These are phyloP conservation scores for Morone chrysops DNA, from an alignment of 2,113 vertebrate species.

Conservation along the genomic window DNA sequence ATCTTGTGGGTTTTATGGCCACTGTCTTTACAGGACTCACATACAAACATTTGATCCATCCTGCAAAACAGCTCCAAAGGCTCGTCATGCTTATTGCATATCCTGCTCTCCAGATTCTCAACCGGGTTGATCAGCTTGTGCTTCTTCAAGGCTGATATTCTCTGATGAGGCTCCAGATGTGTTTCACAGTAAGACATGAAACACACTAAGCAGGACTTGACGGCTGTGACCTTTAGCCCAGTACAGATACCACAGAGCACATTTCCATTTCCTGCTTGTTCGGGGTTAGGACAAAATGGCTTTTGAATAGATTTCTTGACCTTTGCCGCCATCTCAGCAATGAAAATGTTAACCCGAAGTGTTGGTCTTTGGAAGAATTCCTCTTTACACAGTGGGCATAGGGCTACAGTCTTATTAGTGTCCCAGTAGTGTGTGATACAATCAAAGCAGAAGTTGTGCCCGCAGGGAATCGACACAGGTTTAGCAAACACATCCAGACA, in stretches of 20 bases:
- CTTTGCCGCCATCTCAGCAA: conserved; percentile 35
- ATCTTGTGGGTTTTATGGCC: conserved; percentile 45
- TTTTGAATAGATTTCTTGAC: not conserved
- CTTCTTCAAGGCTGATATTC: conserved; percentile 35
- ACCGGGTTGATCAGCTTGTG: conserved; percentile 68
- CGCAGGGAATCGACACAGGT: conserved; percentile 61
- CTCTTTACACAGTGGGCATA: conserved; percentile 64
- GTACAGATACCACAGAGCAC: conserved; percentile 63
- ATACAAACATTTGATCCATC: conserved; percentile 47
- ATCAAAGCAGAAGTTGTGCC: conserved; percentile 66
- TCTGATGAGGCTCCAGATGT: conserved; percentile 68
- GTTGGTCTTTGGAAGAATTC: conserved; percentile 7
- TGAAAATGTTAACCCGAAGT: conserved; percentile 55
- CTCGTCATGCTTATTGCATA: conserved; percentile 50
- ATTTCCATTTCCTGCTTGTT: conserved; percentile 26
- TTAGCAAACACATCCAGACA: conserved; percentile 63
- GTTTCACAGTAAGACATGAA: conserved; percentile 59
- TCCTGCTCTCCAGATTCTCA: conserved; percentile 56
- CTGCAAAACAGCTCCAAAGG: conserved; percentile 59
- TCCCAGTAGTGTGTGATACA: conserved; percentile 59
- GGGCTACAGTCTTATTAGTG: fast-evolving
- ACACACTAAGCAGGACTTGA: conserved; percentile 72
- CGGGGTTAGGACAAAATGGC: fast-evolving
- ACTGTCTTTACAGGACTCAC: conserved; percentile 24
- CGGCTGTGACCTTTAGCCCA: conserved; percentile 25